phyloP scores from a whole-genome alignment of 2,888 invertebrate species.

The Macropis europaea region DNA sequence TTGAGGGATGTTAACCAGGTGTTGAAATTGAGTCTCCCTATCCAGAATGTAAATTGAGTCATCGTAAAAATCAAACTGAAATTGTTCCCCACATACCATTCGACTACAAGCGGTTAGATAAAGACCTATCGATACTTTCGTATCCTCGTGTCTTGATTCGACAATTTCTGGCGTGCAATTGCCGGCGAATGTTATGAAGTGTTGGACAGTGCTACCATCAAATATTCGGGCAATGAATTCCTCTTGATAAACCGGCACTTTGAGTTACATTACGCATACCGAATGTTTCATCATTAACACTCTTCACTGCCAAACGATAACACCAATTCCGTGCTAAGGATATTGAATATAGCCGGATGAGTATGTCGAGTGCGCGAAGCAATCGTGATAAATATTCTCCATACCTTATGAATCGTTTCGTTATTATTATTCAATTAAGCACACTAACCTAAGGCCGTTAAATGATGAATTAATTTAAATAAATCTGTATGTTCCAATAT shows the following conservation, averaged over 20 bases:
- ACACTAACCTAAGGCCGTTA: too few species aligned
- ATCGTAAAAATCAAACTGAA: constrained; percentile 30
- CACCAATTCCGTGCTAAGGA: neutral
- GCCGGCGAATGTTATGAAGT: neutral
- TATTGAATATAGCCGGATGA: neutral
- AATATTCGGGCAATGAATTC: constrained; percentile 8
- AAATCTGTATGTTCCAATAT: too few species aligned
- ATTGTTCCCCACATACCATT: constrained; percentile 18
- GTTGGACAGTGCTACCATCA: neutral
- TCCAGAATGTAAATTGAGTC: constrained; percentile 42
- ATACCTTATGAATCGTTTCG: too few species aligned
- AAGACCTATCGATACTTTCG: neutral
- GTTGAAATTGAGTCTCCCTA: constrained; percentile 18
- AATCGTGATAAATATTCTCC: neutral
- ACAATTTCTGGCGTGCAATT: constrained; percentile 1
- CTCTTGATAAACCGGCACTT: constrained; percentile 10
- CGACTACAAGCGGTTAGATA: constrained; percentile 13
- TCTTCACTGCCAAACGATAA: neutral
- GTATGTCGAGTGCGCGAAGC: neutral
- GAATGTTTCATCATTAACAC: neutral
- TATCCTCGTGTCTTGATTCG: constrained; percentile 8
- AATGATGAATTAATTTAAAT: too few species aligned
- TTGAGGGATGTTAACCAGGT: constrained; percentile 40
- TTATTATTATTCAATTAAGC: neutral
- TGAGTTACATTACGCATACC: neutral